Evolutionary conservation across 2,888 invertebrate species (phyloP), one percentile per base, ranked within the genome.

Genomic region (Acrocera orbiculus): DNA sequence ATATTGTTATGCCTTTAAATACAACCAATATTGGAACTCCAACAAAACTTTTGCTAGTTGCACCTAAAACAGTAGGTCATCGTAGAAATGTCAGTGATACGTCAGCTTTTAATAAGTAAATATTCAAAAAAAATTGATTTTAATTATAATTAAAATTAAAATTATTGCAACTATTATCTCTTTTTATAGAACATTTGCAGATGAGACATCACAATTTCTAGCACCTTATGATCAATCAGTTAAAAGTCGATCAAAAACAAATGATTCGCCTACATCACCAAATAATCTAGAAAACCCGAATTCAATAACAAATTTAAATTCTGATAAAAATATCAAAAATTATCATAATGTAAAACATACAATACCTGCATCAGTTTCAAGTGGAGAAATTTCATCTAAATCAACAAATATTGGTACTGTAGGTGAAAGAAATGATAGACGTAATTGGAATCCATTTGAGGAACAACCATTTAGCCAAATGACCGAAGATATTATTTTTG

Each of bases 401-500:
- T 43, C 46, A 32, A 37, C 37, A 31, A 41, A 37, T 38, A 38
- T 33, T 6, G 37, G 39, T n/a, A 39, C 46, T 4, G 36, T 54
- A 35, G 56, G 53, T n/a, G 51, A 51, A 20, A 53, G 55, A 14
- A 50, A 57, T 16, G 76, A 78, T 49, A 65, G 73, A 23, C 67
- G 70, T 5, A 74, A 77, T 43, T 83, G 83, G 83, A 85, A 85
- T 61, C 85, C 85, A 2, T 85, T 85, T 50, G 79, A 77, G 49
- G 78, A 77, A 46, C 66, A 70, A 33, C 75, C 75, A 16, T 79
- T 80, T 52, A 70, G 70, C 51, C 73, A 74, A 48, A 67, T 79
- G 61, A 73, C 76, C 4, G 82, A 82, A 49, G 82, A 83, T 64
- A 74, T 77, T 47, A 71, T 80, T 45, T 82, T 83, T 56, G 82